Conservation (phyloP, 1,140 invertebrate genomes). For the Rhagoletis pomonella region DNA sequence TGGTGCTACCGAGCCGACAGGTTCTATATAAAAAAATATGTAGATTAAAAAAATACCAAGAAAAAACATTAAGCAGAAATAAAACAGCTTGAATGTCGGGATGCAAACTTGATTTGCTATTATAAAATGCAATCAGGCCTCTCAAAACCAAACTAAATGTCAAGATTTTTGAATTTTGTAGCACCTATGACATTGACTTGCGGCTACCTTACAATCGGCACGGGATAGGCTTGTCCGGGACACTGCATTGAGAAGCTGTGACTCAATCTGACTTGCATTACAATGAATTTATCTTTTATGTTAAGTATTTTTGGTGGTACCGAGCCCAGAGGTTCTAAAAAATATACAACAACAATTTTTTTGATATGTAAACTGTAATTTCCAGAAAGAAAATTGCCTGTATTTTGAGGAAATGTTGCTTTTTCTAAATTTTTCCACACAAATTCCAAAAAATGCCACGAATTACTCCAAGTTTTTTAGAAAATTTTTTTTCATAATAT, state of each 20-base stretch:
- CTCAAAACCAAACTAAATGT: not conserved
- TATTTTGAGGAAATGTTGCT: not conserved
- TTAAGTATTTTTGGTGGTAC: conserved; percentile 76
- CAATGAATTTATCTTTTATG: conserved; percentile 76
- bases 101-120: not conserved
- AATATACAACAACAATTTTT: conserved; percentile 1
- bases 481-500: not conserved
- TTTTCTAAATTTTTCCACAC: too few species aligned
- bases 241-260: conserved; percentile 79
- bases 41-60: not conserved
- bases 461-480: too few species aligned
- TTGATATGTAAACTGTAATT: not conserved
- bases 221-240: conserved; percentile 81
- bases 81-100: conserved; percentile 21
- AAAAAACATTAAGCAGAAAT: not conserved
- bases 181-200: not conserved
- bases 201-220: conserved; percentile 80
- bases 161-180: not conserved
- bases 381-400: conserved; percentile 1
- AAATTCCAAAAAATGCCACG: too few species aligned
- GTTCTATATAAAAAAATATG: conserved; percentile 76
- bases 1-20: conserved; percentile 81
- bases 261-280: conserved; percentile 75
- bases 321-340: conserved; percentile 65
- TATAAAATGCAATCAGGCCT: not conserved